Conservation (phyloP, 2,797 vertebrate species). For the Lepus oiostolus region DNA sequence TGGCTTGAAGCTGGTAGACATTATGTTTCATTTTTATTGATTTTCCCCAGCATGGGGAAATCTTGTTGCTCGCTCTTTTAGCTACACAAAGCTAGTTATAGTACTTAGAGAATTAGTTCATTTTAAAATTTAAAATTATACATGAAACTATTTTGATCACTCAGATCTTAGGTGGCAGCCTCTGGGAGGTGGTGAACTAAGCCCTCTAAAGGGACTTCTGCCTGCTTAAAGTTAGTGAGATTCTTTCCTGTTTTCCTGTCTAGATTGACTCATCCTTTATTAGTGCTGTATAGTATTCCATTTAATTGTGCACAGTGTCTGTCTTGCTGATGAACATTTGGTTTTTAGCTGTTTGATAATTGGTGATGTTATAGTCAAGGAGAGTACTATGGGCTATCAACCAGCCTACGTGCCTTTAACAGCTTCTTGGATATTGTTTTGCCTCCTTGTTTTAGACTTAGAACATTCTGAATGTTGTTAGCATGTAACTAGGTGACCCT, state of each 20-base stretch:
- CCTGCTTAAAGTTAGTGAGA: constrained; percentile 4
- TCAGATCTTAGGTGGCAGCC: not conserved
- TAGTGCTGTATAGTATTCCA: not conserved
- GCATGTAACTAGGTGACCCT: not conserved
- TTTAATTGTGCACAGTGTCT: not conserved
- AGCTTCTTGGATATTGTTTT: constrained; percentile 28
- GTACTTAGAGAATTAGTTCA: not conserved
- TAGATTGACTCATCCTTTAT: not conserved
- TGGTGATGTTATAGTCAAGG: not conserved
- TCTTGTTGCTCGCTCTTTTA: not conserved
- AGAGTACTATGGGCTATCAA: not conserved
- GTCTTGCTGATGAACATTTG: not conserved
- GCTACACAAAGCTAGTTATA: constrained; percentile 5
- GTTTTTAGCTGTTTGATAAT: not conserved
- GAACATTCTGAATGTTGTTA: constrained; percentile 4
- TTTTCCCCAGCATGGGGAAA: not conserved
- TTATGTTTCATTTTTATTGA: constrained; percentile 9
- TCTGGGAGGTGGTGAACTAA: not conserved
- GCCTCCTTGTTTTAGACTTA: not conserved
- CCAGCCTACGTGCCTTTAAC: not conserved
- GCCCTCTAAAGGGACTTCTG: not conserved
- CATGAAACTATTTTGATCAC: not conserved
- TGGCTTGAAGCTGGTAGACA: not conserved
- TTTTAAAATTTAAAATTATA: not conserved
- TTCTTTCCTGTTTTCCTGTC: constrained; percentile 35